Conservation (phyloP, 1,140 invertebrate genomes). For the Chrysopa pallens region DNA sequence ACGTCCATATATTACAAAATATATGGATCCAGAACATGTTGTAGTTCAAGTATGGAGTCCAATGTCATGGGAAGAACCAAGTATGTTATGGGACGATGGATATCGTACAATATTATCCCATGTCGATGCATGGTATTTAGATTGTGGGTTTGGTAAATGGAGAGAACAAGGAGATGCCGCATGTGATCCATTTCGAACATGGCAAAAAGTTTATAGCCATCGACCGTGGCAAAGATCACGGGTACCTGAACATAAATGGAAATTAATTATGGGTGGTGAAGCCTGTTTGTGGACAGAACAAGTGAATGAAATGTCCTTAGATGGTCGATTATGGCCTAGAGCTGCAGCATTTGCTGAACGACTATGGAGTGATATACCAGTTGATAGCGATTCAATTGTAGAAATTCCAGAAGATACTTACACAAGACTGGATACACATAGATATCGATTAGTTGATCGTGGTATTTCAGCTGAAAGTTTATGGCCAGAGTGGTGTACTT, state of each 20-base stretch:
- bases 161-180: conserved; percentile 47
- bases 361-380: conserved; percentile 24
- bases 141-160: conserved; percentile 69
- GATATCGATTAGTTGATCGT: conserved; percentile 36
- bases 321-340: conserved; percentile 50
- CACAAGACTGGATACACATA: conserved; percentile 40
- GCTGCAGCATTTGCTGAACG: conserved; percentile 44
- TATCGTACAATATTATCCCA: conserved; percentile 65
- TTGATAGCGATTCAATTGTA: conserved; percentile 3
- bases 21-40: conserved; percentile 34
- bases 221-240: conserved; percentile 38
- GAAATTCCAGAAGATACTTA: conserved; percentile 34
- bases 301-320: conserved; percentile 35
- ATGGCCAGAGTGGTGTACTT: conserved; percentile 55
- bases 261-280: conserved; percentile 39
- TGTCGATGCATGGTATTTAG: conserved; percentile 71
- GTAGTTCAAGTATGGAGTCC: conserved; percentile 59
- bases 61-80: conserved; percentile 55
- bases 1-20: conserved; percentile 41
- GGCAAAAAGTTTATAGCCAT: conserved; percentile 70
- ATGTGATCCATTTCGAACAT: conserved; percentile 62
- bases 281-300: conserved; percentile 58
- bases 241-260: conserved; percentile 17
- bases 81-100: conserved; percentile 48
- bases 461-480: conserved; percentile 47